Evolutionary conservation across 2,888 invertebrate genomes (phyloP).

Genomic region (Cosmorhoe ocellata): DNA sequence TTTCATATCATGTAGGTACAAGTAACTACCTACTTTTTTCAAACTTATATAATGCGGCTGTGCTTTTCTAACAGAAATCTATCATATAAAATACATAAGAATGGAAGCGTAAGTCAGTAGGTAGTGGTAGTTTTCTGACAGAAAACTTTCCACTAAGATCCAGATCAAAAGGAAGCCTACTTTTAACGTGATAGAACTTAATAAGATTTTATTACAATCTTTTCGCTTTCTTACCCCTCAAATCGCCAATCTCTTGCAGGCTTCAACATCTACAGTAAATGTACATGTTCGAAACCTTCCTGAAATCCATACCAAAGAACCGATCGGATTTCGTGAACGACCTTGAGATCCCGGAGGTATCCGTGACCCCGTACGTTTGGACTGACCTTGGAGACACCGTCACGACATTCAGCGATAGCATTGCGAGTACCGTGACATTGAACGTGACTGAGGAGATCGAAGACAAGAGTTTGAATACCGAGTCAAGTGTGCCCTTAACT

Average conservation of each 20-base stretch:
- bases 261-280: slow-evolving; percentile 35
- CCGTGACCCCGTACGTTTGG: slow-evolving; percentile 57
- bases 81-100: too few species aligned
- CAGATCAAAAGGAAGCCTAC: too few species aligned
- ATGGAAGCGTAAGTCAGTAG: too few species aligned
- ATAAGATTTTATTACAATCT: too few species aligned
- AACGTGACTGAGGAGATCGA: slow-evolving; percentile 46
- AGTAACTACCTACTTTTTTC: too few species aligned
- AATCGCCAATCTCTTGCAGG: slow-evolving; percentile 10
- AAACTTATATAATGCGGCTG: too few species aligned
- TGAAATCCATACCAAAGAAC: slow-evolving; percentile 60
- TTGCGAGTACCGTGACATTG: slow-evolving; percentile 31
- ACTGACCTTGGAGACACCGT: slow-evolving; percentile 48
- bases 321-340: slow-evolving; percentile 64
- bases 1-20: too few species aligned
- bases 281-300: slow-evolving; percentile 60
- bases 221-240: too few species aligned
- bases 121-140: too few species aligned
- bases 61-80: too few species aligned
- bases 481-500: slow-evolving; percentile 62
- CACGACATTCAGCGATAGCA: slow-evolving; percentile 47
- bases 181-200: too few species aligned
- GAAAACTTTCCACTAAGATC: too few species aligned
- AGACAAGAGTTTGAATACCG: slow-evolving; percentile 48
- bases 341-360: slow-evolving; percentile 62